phyloP scores from a whole-genome alignment of 2,888 invertebrate species.

The Furcula furcula region DNA sequence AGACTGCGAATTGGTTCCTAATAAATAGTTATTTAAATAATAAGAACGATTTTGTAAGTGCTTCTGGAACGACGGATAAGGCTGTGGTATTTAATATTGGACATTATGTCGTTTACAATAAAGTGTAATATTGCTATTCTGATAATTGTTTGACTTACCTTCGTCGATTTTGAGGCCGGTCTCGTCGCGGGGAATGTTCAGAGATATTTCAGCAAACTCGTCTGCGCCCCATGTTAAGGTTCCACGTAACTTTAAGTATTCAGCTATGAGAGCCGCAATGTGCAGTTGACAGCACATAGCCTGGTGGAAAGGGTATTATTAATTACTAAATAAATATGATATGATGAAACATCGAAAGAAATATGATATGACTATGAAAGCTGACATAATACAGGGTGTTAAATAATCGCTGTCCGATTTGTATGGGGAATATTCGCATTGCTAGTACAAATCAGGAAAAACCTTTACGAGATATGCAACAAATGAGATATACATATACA shows the following conservation, averaged over 20 bases:
- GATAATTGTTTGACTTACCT: slow-evolving; percentile 68
- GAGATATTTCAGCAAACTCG: slow-evolving; percentile 90
- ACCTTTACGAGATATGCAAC: too few species aligned
- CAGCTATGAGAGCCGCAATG: slow-evolving; percentile 96
- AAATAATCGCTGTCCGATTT: too few species aligned
- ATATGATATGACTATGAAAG: too few species aligned
- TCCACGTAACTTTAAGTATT: slow-evolving; percentile 90
- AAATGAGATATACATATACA: too few species aligned
- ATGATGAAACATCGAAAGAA: too few species aligned
- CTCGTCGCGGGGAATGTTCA: slow-evolving; percentile 94
- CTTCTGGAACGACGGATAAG: slow-evolving; percentile 36
- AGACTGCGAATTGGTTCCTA: slow-evolving; percentile 64
- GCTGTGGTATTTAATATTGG: slow-evolving; percentile 47
- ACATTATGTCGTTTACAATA: slow-evolving; percentile 33
- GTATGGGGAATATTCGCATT: too few species aligned
- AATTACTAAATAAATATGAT: too few species aligned
- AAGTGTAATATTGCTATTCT: slow-evolving; percentile 31
- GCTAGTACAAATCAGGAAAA: too few species aligned
- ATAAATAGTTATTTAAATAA: slow-evolving; percentile 24
- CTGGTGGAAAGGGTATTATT: slow-evolving; percentile 68
- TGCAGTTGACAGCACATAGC: slow-evolving; percentile 97
- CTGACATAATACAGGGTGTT: too few species aligned
- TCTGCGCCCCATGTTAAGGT: slow-evolving; percentile 93
- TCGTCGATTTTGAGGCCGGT: slow-evolving; percentile 91
- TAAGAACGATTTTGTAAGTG: slow-evolving; percentile 7